Base-by-base conservation (phyloP, 2,113 vertebrate species). In the Hypanus sabinus region DNA sequence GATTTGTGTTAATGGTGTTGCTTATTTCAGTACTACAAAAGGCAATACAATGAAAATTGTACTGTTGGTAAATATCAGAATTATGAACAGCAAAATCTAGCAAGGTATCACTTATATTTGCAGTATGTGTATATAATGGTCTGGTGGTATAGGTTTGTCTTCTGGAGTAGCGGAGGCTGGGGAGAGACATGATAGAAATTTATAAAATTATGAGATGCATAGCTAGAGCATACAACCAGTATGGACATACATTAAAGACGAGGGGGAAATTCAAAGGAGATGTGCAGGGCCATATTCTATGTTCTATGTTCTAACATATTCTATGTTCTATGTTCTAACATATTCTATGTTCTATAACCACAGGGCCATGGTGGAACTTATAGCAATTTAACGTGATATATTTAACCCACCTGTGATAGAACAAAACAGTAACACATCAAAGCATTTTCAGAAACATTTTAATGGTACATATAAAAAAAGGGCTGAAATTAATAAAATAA, bases 391-490 rank as follows among this genome's bases (percentile, higher is more conserved):
- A 46, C 10, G 55, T 55, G 55, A 90, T 12, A 65, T 60, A 30
- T 88, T 30, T 65, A 14, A 30, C 20, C 18, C 8, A 7, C 22
- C 87, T 1, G 33, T 20, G 4, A n/a, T 30, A 57, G 1, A 68
- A 33, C 87, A 90, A 68, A 90, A 62, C 5, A 33, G 18, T 68
- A 68, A 65, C 30, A 30, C 12, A 33, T 36, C n/a, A 68, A 3
- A 70, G 11, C 3, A 38, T 73, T 75, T 75, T 73, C 38, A 73
- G 36, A 73, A 90, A 93, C 73, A 5, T 93, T 93, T 93, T 93
- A 93, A 93, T 93, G 36, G 24, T 93, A 10, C 68, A 55, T 46
- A 57, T 71, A 38, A 68, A 93, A 73, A 73, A 73, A 92, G 57
- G 33, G 70, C 11, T 30, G 33, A 73, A 55, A 73, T 73, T 38